Percentiles rank a stretch among this genome's conserved stretches.
Evolutionary conservation across 2,113 vertebrate species (phyloP).

Genomic region (Pelmatolapia mariae): DNA sequence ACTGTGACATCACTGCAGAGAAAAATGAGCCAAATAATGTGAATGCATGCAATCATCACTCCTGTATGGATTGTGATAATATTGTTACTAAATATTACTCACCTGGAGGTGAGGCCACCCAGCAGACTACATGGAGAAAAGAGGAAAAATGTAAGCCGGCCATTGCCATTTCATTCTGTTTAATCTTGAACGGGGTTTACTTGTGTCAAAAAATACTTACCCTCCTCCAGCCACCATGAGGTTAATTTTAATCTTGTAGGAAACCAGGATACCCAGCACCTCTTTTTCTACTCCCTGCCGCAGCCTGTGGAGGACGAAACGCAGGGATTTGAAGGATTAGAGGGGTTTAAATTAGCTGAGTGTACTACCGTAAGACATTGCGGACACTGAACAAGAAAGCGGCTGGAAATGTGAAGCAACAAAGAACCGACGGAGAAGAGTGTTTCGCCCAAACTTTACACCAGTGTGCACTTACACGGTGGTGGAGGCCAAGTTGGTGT

Average conservation of each 20-base stretch:
- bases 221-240: slow-evolving; percentile 82
- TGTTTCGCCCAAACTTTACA: not conserved
- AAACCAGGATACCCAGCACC: slow-evolving; percentile 82
- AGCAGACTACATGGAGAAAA: slow-evolving; percentile 68
- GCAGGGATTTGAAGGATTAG: slow-evolving; percentile 5
- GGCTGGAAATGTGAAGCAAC: not conserved
- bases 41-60: not conserved
- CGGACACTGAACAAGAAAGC: not conserved
- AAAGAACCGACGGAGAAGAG: not conserved
- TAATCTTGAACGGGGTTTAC: not conserved
- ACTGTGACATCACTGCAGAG: slow-evolving; percentile 76
- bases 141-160: not conserved
- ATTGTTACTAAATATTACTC: slow-evolving; percentile 8
- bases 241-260: slow-evolving; percentile 87
- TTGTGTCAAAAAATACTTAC: slow-evolving; percentile 24
- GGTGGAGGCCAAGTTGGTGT: slow-evolving; percentile 90
- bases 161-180: not conserved
- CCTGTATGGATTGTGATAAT: not conserved
- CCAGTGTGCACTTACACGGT: slow-evolving; percentile 73
- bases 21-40: slow-evolving; percentile 31
- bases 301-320: slow-evolving; percentile 60
- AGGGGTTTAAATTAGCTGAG: not conserved
- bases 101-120: slow-evolving; percentile 84
- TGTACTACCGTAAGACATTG: not conserved
- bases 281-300: slow-evolving; percentile 76